phyloP scores from a whole-genome alignment of 2,113 vertebrate genomes.

The Melanerpes aurifrons region DNA sequence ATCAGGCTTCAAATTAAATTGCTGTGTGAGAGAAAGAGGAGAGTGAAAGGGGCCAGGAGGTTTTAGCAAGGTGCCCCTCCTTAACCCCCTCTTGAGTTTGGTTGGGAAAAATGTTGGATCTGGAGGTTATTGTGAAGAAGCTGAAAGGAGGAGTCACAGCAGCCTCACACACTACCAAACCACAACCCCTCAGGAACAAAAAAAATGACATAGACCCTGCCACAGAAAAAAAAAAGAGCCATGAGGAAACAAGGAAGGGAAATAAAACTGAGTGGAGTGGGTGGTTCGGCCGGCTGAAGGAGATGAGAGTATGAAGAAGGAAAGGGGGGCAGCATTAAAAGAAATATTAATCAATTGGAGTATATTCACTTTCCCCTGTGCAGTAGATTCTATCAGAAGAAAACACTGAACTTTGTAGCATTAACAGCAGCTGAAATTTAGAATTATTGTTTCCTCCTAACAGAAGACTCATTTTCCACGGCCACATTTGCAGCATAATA shows the following conservation, averaged over 20 bases:
- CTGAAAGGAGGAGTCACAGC: background rate
- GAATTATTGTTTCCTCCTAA: conserved; percentile 92
- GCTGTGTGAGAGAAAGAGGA: background rate
- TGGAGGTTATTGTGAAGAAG: background rate
- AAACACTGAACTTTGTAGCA: conserved; percentile 84
- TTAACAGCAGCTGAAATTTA: conserved; percentile 87
- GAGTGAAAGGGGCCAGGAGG: background rate
- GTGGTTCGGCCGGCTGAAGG: background rate
- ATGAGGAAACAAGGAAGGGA: conserved; percentile 8
- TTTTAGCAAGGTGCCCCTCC: background rate
- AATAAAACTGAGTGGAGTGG: conserved; percentile 28
- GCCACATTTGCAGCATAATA: conserved; percentile 92
- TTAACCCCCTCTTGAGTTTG: background rate
- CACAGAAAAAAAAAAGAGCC: conserved; percentile 17
- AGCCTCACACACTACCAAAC: background rate
- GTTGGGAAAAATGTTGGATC: background rate
- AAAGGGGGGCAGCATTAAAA: conserved; percentile 26
- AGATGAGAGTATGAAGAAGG: background rate
- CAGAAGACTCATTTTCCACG: conserved; percentile 90
- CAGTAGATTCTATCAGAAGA: conserved; percentile 76
- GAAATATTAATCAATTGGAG: conserved; percentile 64
- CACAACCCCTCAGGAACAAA: conserved; percentile 18
- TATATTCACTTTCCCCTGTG: conserved; percentile 70
- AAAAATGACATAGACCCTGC: background rate
- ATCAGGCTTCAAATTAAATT: background rate